Percentiles rank a stretch among this genome's conserved stretches.
These are phyloP conservation scores for Mythimna vitellina DNA, from an alignment of 2,888 invertebrate genomes.

Conservation along the genomic window DNA sequence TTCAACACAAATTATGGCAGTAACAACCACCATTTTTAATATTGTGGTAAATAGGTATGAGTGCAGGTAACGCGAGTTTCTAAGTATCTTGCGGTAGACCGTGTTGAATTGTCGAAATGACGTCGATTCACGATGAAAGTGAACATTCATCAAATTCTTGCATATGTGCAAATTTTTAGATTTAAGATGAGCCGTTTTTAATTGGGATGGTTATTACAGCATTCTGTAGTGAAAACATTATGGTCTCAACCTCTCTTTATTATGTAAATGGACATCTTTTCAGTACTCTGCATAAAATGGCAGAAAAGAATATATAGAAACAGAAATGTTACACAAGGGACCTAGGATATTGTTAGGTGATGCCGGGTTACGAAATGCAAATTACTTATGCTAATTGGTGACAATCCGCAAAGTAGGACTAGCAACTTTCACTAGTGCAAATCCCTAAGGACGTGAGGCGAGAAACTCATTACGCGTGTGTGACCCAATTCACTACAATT, in stretches of 20 bases:
- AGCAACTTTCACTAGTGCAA: constrained; percentile 69
- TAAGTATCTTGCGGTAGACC: constrained; percentile 61
- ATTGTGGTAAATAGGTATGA: constrained; percentile 45
- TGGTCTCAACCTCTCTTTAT: background rate
- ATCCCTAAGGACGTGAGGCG: constrained; percentile 74
- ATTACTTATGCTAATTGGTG: constrained; percentile 62
- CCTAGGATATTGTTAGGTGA: constrained; percentile 19
- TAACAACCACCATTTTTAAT: constrained; percentile 45
- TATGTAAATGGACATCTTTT: constrained; percentile 12
- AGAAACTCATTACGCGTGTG: constrained; percentile 72
- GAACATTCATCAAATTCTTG: constrained; percentile 54
- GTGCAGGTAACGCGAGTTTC: constrained; percentile 50
- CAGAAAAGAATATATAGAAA: constrained; percentile 18
- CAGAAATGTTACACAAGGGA: constrained; percentile 37
- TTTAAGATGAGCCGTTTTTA: constrained; percentile 30
- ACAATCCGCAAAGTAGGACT: constrained; percentile 60
- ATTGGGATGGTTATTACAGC: constrained; percentile 35
- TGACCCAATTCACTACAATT: constrained; percentile 75
- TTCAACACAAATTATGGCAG: constrained; percentile 32
- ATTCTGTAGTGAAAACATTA: constrained; percentile 5
- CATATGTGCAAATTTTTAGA: constrained; percentile 37
- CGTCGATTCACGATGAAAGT: constrained; percentile 59
- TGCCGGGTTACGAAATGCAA: constrained; percentile 54
- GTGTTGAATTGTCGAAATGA: constrained; percentile 64
- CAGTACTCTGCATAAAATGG: constrained; percentile 9